These are phyloP conservation scores for Mastomys coucha DNA, from an alignment of 2,113 vertebrate species.

Conservation along the genomic window DNA sequence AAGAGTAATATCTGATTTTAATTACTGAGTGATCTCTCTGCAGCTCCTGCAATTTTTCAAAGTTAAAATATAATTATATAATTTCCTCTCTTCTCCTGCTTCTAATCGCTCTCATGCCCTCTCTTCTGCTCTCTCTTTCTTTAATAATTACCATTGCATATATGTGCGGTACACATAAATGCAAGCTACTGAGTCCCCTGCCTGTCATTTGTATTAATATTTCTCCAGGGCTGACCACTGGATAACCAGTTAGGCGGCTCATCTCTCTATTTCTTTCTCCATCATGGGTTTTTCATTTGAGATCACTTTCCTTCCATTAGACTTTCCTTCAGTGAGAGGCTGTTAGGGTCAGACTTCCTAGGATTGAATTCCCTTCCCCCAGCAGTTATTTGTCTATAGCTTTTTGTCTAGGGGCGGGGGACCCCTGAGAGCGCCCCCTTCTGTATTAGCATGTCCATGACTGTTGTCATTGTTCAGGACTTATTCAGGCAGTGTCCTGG, in stretches of 20 bases:
- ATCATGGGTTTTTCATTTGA: neutral
- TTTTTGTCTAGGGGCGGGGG: neutral
- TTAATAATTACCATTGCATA: neutral
- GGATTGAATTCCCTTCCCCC: too few relatives aligned
- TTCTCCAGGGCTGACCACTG: neutral
- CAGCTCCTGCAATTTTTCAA: neutral
- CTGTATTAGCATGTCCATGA: too few relatives aligned
- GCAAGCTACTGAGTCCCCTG: neutral
- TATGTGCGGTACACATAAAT: neutral
- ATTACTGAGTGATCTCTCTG: neutral
- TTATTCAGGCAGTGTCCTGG: neutral
- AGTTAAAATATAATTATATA: neutral
- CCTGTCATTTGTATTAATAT: neutral
- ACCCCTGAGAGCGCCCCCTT: neutral
- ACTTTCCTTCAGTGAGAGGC: conserved; percentile 7
- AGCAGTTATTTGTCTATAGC: neutral
- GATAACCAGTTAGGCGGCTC: neutral
- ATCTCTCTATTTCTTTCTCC: neutral
- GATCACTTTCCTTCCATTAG: neutral
- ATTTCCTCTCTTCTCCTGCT: neutral
- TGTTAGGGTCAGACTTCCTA: neutral
- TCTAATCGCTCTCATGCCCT: neutral
- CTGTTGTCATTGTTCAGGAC: neutral
- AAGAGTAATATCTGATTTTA: neutral
- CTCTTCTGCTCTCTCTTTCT: neutral